These are phyloP conservation scores for Emmelina monodactyla DNA, from an alignment of 2,888 invertebrate species.

Conservation along the genomic window DNA sequence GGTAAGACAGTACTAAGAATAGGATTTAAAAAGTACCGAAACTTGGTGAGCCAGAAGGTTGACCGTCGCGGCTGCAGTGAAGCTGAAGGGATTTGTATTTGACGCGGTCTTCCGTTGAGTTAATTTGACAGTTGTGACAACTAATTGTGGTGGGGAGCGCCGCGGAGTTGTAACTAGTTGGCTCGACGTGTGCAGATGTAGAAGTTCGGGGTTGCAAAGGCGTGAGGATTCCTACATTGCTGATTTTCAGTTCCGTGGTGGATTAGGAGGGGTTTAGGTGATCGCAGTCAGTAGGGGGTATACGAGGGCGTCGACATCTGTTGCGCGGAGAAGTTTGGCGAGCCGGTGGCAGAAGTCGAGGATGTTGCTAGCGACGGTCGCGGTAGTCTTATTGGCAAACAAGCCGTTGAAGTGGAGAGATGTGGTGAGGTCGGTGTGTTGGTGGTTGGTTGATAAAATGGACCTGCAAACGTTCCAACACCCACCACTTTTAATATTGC, in stretches of 20 bases:
- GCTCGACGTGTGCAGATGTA: conserved; percentile 48
- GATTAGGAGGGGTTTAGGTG: conserved; percentile 31
- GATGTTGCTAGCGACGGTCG: conserved; percentile 49
- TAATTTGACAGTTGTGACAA: conserved; percentile 35
- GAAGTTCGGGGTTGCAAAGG: conserved; percentile 40
- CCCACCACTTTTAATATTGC: conserved; percentile 62
- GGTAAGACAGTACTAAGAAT: conserved; percentile 57
- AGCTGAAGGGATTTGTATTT: conserved; percentile 47
- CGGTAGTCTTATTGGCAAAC: conserved; percentile 54
- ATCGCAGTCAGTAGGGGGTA: conserved; percentile 48
- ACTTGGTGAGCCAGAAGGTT: conserved; percentile 52
- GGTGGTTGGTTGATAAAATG: conserved; percentile 66
- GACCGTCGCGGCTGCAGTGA: conserved; percentile 55
- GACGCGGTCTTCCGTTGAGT: conserved; percentile 45
- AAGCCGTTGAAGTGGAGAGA: conserved; percentile 63
- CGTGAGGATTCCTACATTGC: conserved; percentile 37
- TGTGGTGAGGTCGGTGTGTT: conserved; percentile 66
- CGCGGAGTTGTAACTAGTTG: conserved; percentile 21
- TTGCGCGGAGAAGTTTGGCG: conserved; percentile 51
- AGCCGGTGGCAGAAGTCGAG: conserved; percentile 51
- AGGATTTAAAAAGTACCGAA: conserved; percentile 64
- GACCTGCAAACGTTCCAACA: conserved; percentile 68
- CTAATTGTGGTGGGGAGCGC: not conserved
- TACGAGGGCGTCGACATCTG: conserved; percentile 46
- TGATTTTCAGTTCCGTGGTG: conserved; percentile 32